Evolutionary conservation across 2,888 invertebrate species (phyloP), one percentile per base, ranked within the genome.

Genomic region (Tuberolachnus salignus): DNA sequence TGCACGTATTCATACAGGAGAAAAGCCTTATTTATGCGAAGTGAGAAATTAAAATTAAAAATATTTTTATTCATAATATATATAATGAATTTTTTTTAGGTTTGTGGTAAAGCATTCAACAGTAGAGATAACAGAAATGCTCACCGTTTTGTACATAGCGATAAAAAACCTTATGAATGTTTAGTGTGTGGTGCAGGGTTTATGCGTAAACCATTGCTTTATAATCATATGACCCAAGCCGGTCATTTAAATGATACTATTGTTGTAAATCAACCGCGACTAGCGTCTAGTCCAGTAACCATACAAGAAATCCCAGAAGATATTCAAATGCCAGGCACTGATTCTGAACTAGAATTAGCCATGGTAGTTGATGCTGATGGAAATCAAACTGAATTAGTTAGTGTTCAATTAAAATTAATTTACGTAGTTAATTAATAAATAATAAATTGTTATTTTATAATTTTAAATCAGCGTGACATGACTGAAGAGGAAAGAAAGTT

Each of bases 131-230:
- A 94, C 84, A 88, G 94, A 80, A 94, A 94, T 86, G 92, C 92
- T 13, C 94, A 94, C 85, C 88, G 93, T 46, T 94, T 93, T 85
- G 91, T 93, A 66, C 94, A 94, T 86, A 92, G 92, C 83, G 92
- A 93, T 84, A 92, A 93, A 85, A 94, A 94, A 83, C 94, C 94
- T 0, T 94, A 93, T 85, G 93, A 93, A 85, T 94, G 94, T 84
- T 86, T 91, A 81, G 90, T 91, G 9, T 94, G 94, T 84, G 92
- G 92, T 4, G 89, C 91, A 83, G 94, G 93, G 0, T 94, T 92
- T 84, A 94, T 94, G 93, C 87, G 94, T 13, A 94, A 93, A 83
- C 92, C 93, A 3, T 86, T 91, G 80, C 88, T 94, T 0, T 90
- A 92, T 84, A 88, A 91, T 57, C 94, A 94, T 83, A 92, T 93